Base-by-base conservation (phyloP, 2,888 invertebrate species). In the Spodoptera picta region DNA sequence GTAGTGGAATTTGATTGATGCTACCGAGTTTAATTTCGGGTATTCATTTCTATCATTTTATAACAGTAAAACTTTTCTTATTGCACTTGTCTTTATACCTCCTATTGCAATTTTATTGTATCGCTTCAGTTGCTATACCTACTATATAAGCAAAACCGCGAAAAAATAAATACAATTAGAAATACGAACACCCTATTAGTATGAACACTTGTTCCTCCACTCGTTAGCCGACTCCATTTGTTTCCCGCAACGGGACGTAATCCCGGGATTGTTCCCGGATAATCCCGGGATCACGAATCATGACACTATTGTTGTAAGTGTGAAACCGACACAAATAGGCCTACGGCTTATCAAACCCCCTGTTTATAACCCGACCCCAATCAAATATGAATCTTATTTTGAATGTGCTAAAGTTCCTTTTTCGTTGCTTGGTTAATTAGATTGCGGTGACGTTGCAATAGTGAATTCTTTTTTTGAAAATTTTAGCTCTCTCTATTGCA, bases 261-360 rank as follows among this genome's bases (percentile, higher is more conserved):
- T 92, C 90, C 91, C 86, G 86, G 90, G 86, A 86, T 92, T 89
- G 90, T 90, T 85, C 88, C 87, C 83, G 89, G 89, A 92, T 93
- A 91, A 94, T 92, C 94, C 90, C 90, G 83, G 94, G 94, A 93
- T 94, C 93, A 93, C 87, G 94, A 94, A 94, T 94, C 94, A 94
- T 94, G 94, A 92, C 94, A 93, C 94, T 94, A 94, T 94, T 94
- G 94, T 94, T 94, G 93, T 92, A 94, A 94, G 94, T 94, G 94
- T 93, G 94, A 94, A 94, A 93, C 93, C 93, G 94, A 93, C 94
- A 90, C 92, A 94, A 94, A 94, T 92, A 93, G 92, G 94, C 93
- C 92, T 82, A 83, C 76, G 81, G 86, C 83, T 85, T 86, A 73
- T 72, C 74, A 73, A 73, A 67, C 77, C 85, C 84, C 81, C 69